Percentiles rank a stretch among this genome's conserved stretches.
phyloP scores from a whole-genome alignment of 1,140 invertebrate species.

The Zaprionus capensis region DNA sequence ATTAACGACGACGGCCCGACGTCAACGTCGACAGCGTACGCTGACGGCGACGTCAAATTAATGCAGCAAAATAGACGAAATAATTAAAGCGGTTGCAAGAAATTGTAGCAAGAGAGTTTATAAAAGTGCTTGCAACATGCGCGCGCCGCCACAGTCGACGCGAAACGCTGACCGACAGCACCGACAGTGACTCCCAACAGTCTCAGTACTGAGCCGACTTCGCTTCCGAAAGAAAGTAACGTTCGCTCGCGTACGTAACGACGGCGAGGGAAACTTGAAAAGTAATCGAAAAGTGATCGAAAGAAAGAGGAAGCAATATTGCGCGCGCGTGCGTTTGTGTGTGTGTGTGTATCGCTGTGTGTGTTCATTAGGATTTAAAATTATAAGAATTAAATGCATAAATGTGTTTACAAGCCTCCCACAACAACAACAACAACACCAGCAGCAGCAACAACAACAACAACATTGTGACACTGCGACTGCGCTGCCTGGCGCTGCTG shows the following conservation, averaged over 20 bases:
- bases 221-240: conserved; percentile 46
- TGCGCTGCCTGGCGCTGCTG: conserved; percentile 36
- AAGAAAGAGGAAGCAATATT: conserved; percentile 17
- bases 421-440: conserved; percentile 18
- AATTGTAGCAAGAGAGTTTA: conserved; percentile 73
- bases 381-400: conserved; percentile 75
- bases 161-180: conserved; percentile 52
- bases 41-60: conserved; percentile 50
- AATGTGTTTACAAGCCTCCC: conserved; percentile 70
- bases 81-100: conserved; percentile 67
- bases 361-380: conserved; percentile 35
- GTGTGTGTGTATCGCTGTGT: conserved; percentile 12
- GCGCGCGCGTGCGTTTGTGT: background rate
- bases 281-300: conserved; percentile 9
- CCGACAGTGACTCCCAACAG: conserved; percentile 1
- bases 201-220: conserved; percentile 3
- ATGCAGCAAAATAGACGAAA: conserved; percentile 75
- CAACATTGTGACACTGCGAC: conserved; percentile 22
- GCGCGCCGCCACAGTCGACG: conserved; percentile 69
- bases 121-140: conserved; percentile 78
- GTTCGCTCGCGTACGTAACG: conserved; percentile 51
- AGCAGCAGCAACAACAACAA: background rate
- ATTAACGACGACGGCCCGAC: background rate
- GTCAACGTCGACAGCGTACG: conserved; percentile 1
- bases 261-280: conserved; percentile 44